Percentiles rank a stretch among this genome's conserved stretches.
Conservation (phyloP, 1,140 invertebrate species). For the Pseudomyrmex dendroicus region DNA sequence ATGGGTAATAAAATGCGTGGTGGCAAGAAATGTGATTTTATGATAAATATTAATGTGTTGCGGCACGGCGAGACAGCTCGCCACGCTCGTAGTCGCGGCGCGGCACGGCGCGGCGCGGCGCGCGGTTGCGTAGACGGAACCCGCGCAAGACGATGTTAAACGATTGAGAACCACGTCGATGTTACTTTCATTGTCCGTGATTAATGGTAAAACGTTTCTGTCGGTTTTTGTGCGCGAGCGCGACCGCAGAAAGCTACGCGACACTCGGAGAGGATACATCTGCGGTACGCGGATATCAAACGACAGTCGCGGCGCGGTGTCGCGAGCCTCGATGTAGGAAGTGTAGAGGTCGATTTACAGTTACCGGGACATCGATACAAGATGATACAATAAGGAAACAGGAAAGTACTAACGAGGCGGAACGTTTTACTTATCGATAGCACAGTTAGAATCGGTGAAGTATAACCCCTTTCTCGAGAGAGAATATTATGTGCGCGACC, state of each 20-base stretch:
- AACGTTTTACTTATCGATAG: conserved; percentile 33
- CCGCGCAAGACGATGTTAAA: conserved; percentile 42
- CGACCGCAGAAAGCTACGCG: conserved; percentile 47
- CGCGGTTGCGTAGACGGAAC: conserved; percentile 11
- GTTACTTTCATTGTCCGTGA: conserved; percentile 47
- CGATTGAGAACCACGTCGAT: conserved; percentile 27
- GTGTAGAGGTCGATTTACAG: conserved; percentile 55
- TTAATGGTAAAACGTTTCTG: conserved; percentile 53
- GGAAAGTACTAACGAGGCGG: conserved; percentile 53
- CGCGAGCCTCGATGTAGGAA: conserved; percentile 41
- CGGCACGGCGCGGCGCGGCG: too few relatives aligned
- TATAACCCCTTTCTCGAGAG: not conserved
- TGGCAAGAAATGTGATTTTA: conserved; percentile 67
- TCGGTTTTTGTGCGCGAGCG: conserved; percentile 39
- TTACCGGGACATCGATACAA: conserved; percentile 41
- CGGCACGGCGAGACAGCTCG: conserved; percentile 24
- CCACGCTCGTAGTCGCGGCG: conserved; percentile 21
- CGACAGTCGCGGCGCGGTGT: conserved; percentile 32
- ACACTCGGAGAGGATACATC: conserved; percentile 20
- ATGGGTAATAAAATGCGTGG: conserved; percentile 65
- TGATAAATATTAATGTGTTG: conserved; percentile 67
- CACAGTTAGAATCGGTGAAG: conserved; percentile 11
- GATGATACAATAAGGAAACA: conserved; percentile 53
- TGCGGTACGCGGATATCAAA: conserved; percentile 27
- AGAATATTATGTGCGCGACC: too few relatives aligned